Evolutionary conservation across 2,113 vertebrate species (phyloP).

Genomic region (Drymodes brunneopygia): DNA sequence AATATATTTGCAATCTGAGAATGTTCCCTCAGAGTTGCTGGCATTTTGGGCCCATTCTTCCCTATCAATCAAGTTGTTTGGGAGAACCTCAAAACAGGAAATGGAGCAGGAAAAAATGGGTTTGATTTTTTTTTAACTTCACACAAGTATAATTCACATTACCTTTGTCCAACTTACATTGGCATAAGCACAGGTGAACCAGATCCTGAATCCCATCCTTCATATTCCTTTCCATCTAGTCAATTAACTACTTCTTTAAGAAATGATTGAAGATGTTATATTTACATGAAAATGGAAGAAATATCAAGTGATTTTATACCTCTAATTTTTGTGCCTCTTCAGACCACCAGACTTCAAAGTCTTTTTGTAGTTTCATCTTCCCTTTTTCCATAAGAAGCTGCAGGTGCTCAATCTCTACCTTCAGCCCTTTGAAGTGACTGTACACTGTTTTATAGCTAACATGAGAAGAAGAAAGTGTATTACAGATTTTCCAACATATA

Average conservation of each 20-base stretch:
- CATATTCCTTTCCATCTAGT: background rate
- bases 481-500: background rate
- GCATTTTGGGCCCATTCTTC: background rate
- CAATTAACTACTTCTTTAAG: background rate
- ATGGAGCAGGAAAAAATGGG: background rate
- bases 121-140: background rate
- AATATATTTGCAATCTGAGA: background rate
- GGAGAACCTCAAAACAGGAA: background rate
- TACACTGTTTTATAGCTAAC: conserved; percentile 82
- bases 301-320: conserved; percentile 59
- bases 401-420: conserved; percentile 91
- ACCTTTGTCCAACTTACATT: background rate
- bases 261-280: background rate
- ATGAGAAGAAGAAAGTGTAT: background rate
- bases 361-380: conserved; percentile 86
- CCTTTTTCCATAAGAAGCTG: conserved; percentile 85
- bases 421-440: conserved; percentile 80
- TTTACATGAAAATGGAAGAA: background rate
- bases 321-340: conserved; percentile 74
- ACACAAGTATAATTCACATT: background rate
- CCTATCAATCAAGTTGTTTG: background rate
- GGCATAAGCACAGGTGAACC: background rate
- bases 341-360: conserved; percentile 90
- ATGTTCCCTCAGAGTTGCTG: background rate
- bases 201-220: background rate